Evolutionary conservation across 2,113 vertebrate genomes (phyloP).

Genomic region (Leptobrachium leishanense): DNA sequence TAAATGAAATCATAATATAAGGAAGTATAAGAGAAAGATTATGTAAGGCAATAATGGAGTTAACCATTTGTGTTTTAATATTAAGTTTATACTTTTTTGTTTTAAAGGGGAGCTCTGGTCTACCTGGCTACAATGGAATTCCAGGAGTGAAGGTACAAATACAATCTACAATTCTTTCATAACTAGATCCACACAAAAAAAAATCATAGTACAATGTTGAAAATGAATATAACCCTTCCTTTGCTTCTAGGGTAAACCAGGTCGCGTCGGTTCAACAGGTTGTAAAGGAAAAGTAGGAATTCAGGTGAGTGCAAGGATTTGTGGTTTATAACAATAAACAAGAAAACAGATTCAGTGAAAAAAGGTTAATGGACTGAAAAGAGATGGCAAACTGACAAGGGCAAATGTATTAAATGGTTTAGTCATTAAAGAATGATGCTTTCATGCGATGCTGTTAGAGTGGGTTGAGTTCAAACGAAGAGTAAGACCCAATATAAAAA

Average conservation of each 20-base stretch:
- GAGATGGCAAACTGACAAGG: too few species aligned
- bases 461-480: too few species aligned
- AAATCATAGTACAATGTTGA: neutral
- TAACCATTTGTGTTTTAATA: neutral
- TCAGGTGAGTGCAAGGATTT: constrained; percentile 27
- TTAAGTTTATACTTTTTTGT: constrained; percentile 5
- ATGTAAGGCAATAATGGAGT: too few species aligned
- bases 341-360: too few species aligned
- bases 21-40: neutral
- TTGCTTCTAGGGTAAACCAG: constrained; percentile 43
- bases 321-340: too few species aligned
- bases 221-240: neutral
- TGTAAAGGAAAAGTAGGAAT: constrained; percentile 49
- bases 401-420: too few species aligned
- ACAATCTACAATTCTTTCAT: neutral
- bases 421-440: too few species aligned
- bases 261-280: constrained; percentile 44
- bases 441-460: too few species aligned
- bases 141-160: constrained; percentile 46
- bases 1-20: neutral
- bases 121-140: constrained; percentile 44
- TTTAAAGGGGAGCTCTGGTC: constrained; percentile 47
- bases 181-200: too few species aligned
- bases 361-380: too few species aligned
- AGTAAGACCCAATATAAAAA: too few species aligned